A percentile compares a stretch with the other conserved stretches of the same genome.
These are phyloP conservation scores for Macrochelys suwanniensis DNA, from an alignment of 2,797 vertebrate genomes.

Conservation along the genomic window DNA sequence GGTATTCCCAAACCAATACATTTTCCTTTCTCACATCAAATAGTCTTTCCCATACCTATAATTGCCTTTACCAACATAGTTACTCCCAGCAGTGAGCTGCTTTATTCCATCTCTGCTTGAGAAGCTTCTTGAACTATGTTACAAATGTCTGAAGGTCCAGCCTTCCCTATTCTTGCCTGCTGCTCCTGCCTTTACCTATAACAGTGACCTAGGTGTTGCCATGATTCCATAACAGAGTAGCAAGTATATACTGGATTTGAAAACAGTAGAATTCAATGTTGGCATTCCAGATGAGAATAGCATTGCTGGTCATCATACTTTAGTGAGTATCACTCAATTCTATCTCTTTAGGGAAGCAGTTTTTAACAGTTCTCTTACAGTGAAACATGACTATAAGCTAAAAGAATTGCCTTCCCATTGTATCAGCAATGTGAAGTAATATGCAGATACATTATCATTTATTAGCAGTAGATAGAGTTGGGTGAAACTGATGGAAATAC, in stretches of 20 bases:
- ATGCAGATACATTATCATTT: neutral
- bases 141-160: neutral
- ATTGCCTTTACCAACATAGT: neutral
- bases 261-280: neutral
- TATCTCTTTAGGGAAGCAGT: neutral
- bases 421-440: neutral
- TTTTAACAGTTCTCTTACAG: neutral
- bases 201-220: neutral
- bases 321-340: neutral
- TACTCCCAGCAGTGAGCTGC: neutral
- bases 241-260: neutral
- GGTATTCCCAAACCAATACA: neutral
- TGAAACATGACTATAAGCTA: neutral
- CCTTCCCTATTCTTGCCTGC: neutral
- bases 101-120: neutral
- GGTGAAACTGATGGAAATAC: neutral
- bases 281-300: rapidly evolving
- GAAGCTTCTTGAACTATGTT: neutral
- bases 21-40: conserved; percentile 3
- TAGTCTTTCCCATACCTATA: neutral
- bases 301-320: neutral
- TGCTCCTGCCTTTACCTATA: neutral
- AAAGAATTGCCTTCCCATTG: neutral
- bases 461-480: neutral
- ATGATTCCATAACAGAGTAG: neutral